phyloP scores from a whole-genome alignment of 2,888 invertebrate species.

The Ptycholaimellus sp. region DNA sequence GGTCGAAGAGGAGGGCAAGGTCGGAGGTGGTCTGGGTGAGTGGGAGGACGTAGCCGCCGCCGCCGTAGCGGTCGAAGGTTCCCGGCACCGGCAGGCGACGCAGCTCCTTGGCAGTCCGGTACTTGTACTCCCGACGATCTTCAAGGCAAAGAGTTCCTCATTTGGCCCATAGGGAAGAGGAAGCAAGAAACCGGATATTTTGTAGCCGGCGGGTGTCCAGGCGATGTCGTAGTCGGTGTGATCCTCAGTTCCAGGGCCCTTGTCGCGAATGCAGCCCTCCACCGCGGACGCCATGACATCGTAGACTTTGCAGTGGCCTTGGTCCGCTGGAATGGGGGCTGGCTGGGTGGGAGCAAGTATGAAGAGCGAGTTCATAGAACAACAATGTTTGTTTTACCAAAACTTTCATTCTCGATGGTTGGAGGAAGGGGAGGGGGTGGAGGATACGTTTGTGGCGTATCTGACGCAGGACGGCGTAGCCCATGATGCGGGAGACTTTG shows the following conservation, averaged over 20 bases:
- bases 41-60: slow-evolving; percentile 32
- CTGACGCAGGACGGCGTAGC: slow-evolving; percentile 32
- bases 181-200: too few species aligned
- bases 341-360: too few species aligned
- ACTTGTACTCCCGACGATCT: slow-evolving; percentile 23
- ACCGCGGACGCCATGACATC: not conserved
- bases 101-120: slow-evolving; percentile 22
- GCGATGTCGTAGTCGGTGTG: not conserved
- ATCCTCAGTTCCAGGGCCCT: not conserved
- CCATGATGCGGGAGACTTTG: slow-evolving; percentile 31
- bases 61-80: slow-evolving; percentile 27
- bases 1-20: slow-evolving; percentile 13
- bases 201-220: slow-evolving; percentile 1
- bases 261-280: not conserved
- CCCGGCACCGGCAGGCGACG: slow-evolving; percentile 30
- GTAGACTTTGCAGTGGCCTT: slow-evolving; percentile 1
- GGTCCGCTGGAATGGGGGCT: too few species aligned
- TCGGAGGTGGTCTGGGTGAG: slow-evolving; percentile 10
- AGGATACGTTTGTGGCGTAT: slow-evolving; percentile 23
- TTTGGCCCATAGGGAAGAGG: too few species aligned
- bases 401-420: too few species aligned
- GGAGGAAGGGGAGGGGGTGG: too few species aligned
- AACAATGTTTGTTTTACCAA: not conserved
- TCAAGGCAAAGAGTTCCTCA: too few species aligned
- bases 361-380: not conserved